Percentiles rank a stretch among this genome's conserved stretches.
Conservation (phyloP, 1,140 invertebrate genomes). For the Hesperophylax magnus region DNA sequence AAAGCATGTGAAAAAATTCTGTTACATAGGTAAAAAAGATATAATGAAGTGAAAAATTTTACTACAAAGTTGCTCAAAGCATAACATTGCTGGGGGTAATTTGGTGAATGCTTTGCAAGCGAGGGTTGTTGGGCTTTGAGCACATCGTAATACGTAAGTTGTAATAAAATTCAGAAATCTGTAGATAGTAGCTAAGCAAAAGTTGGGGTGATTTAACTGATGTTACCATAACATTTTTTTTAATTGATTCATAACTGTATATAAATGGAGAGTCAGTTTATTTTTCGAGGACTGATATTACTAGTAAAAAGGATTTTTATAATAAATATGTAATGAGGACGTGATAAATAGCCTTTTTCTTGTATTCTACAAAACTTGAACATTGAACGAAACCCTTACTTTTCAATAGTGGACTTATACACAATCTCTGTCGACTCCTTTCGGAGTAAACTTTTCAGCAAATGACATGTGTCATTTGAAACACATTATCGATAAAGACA, state of each 20-base stretch:
- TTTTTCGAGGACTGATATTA: no score
- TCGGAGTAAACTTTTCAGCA: background rate
- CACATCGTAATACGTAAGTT: slow-evolving; percentile 52
- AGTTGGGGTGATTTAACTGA: background rate
- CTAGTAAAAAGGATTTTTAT: no score
- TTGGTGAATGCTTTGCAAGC: slow-evolving; percentile 40
- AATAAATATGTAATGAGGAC: no score
- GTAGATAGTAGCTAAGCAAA: background rate
- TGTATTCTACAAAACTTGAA: no score
- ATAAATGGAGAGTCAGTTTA: background rate
- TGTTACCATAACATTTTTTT: slow-evolving; percentile 5
- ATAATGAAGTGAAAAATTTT: background rate
- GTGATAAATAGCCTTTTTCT: no score
- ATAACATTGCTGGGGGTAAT: slow-evolving; percentile 44
- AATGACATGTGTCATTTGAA: slow-evolving; percentile 20
- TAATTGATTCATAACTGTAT: slow-evolving; percentile 10
- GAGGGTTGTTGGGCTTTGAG: slow-evolving; percentile 49
- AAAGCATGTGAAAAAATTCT: no score
- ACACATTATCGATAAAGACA: slow-evolving; percentile 17
- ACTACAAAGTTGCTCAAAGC: slow-evolving; percentile 17
- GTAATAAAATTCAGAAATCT: slow-evolving; percentile 44
- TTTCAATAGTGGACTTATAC: no score
- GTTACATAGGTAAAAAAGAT: no score
- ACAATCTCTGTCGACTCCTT: background rate
- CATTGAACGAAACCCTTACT: no score